These are phyloP conservation scores for Antheraea pernyi DNA, from an alignment of 1,140 invertebrate species.

Conservation along the genomic window DNA sequence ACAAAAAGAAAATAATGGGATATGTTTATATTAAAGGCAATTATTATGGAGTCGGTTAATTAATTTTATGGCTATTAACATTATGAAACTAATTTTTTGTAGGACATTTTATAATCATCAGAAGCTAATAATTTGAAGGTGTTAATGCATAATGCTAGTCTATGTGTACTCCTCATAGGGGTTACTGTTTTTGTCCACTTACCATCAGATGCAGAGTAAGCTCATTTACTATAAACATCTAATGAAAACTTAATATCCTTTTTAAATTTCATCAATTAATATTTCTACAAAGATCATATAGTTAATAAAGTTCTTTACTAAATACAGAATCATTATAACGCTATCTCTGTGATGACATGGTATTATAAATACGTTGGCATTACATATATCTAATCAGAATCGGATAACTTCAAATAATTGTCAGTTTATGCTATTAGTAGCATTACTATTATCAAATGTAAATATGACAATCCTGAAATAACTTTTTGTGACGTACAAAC, in stretches of 20 bases:
- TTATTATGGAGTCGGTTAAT: too few relatives aligned
- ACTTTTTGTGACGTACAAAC: too few relatives aligned
- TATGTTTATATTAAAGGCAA: too few relatives aligned
- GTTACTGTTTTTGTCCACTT: too few relatives aligned
- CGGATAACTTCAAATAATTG: not conserved
- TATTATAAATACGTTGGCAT: not conserved
- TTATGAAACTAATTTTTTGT: too few relatives aligned
- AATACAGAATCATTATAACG: not conserved
- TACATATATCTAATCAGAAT: not conserved
- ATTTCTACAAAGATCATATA: not conserved
- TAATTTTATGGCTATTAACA: too few relatives aligned
- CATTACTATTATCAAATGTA: not conserved
- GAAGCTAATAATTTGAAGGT: too few relatives aligned
- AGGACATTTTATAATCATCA: too few relatives aligned
- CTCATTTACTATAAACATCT: not conserved
- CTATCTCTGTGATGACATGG: not conserved
- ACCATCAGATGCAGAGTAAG: not conserved
- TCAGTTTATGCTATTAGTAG: not conserved
- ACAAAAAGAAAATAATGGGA: too few relatives aligned
- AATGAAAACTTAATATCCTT: not conserved
- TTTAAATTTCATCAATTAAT: not conserved
- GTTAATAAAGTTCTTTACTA: slow-evolving; percentile 4
- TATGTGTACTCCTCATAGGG: too few relatives aligned
- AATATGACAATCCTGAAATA: not conserved
- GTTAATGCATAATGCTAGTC: too few relatives aligned